Evolutionary conservation across 2,888 invertebrate genomes (phyloP), one percentile per base, ranked within the genome.

Genomic region (Drosophila anceps): DNA sequence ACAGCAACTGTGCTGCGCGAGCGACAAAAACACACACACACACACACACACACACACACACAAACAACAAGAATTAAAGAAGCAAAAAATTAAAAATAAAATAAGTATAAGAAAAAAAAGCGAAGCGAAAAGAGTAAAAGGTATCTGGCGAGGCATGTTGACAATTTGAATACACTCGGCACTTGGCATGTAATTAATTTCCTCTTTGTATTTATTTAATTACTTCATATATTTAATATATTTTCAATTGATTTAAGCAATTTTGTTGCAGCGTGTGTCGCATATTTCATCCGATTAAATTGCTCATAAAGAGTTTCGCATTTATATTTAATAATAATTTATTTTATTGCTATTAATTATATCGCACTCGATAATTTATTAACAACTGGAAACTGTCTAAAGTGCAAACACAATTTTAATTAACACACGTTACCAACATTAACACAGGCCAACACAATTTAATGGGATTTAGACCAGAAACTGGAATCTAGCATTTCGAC

Each of bases 1-100:
- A 57, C 46, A 63, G 65, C 72, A 66, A 73, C 71, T 61, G 71
- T 65, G 63, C 53, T 63, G 37, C 54, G 63, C 70, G 10, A 46
- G 44, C 29, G 9, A 48, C 20, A 53, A 41, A 29, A 53, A 15
- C 20, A 51, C n/a, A n/a, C n/a, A n/a, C n/a, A n/a, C n/a, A n/a
- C n/a, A n/a, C n/a, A n/a, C n/a, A n/a, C n/a, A n/a, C n/a, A n/a
- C n/a, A n/a, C n/a, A n/a, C n/a, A 15, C 3, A n/a, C 46, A 55
- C 35, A 29, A 53, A 39, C 12, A 37, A 50, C 20, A 63, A 37
- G 10, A 51, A 41, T 29, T 35, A 39, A 55, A 41, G 9, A 10
- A 8, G n/a, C n/a, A 39, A 27, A 10, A 24, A 10, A 18, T 6
- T n/a, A 18, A 18, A 44, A 44, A 44, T 20, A 24, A 24, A 44